phyloP scores from a whole-genome alignment of 2,797 vertebrate species.

The Myotis findleyi region DNA sequence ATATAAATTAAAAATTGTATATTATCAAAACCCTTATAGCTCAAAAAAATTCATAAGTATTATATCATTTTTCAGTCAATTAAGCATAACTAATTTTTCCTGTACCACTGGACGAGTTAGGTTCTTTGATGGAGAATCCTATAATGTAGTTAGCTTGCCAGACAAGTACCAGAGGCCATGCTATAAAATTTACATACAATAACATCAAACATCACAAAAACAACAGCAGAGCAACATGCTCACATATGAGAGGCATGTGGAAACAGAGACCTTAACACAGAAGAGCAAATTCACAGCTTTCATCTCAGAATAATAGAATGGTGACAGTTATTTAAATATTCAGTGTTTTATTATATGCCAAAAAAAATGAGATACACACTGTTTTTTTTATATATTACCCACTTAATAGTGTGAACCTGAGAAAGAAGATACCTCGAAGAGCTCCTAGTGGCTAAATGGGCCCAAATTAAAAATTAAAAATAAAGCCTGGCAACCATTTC shows the following conservation, averaged over 20 bases:
- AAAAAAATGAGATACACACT: background rate
- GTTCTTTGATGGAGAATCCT: background rate
- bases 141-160: background rate
- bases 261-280: conserved; percentile 5
- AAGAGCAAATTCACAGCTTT: background rate
- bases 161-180: background rate
- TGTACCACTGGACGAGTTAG: background rate
- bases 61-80: background rate
- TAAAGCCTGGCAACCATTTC: background rate
- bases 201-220: background rate
- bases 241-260: background rate
- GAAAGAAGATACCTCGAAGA: background rate
- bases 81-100: background rate
- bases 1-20: background rate
- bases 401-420: background rate
- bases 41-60: background rate
- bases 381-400: background rate
- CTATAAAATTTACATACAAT: background rate
- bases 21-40: background rate
- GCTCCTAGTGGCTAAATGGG: background rate
- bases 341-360: background rate
- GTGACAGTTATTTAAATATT: background rate
- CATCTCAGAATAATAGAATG: background rate
- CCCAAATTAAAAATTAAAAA: background rate
- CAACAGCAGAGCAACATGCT: background rate